Evolutionary conservation across 2,888 invertebrate genomes (phyloP), one percentile per base, ranked within the genome.

Genomic region (Cremastinae sp.): DNA sequence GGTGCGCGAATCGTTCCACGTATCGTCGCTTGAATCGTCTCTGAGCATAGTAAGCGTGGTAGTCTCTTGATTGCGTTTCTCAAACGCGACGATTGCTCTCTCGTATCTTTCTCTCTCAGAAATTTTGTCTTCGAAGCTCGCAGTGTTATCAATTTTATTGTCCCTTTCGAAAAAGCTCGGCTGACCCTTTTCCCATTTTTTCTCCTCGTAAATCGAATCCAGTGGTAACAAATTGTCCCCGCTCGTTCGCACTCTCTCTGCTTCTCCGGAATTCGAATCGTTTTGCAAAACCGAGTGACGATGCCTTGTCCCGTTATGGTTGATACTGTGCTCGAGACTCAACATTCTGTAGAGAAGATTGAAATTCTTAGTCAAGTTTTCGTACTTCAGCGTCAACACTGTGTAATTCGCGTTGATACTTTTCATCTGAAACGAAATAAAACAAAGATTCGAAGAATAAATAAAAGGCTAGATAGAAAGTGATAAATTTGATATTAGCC

Each of bases 361-460:
- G 16, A 85, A 76, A 64, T 80, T 82, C 71, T 80, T 78, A 43
- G 81, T 83, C 28, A 86, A 34, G 45, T 77, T 81, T n/a, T 86
- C 86, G 70, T 84, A 85, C 53, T 82, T 84, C 54, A 84, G 74
- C 84, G 82, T 84, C 9, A 86, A 58, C 58, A 83, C 69, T 62
- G 81, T 78, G n/a, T 85, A 49, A 78, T 85, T 85, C 41, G 81
- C 76, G 58, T 85, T 86, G 64, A 84, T 73, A 34, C 79, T 81
- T 43, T 84, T 81, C 75, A 87, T 82, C 87, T 87, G 79, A 41
- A 83, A 79, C 28, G 65, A 66, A 56, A 45, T 51, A 75, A 53
- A 38, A 8, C 16, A 38, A n/a, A 69, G 51, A 22, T 22, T 49
- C 10, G 4, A 43, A 61, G 20, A 38, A 36, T 14, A 49, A 43